Base-by-base conservation (phyloP, 2,888 invertebrate genomes). In the Mystacides longicornis region DNA sequence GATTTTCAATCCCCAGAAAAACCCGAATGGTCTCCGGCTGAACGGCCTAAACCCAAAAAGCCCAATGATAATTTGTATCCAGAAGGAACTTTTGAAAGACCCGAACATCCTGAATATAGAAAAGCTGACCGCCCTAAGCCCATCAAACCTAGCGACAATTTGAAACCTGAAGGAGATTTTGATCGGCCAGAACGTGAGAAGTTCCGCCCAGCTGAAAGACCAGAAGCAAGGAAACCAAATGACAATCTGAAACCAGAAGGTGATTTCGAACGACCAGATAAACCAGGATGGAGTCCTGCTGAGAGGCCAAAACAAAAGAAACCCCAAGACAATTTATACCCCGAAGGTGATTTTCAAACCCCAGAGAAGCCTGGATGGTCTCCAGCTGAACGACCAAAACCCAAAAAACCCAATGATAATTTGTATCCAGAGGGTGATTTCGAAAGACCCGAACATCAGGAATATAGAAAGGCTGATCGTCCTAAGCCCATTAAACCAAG, bases 371-470 rank as follows among this genome's bases (percentile, higher is more conserved):
- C 67, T 2, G 62, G 58, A 48, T 67, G 62, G 56, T 53, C 54
- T 45, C 67, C 68, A 14, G 68, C 65, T 4, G 71, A 71, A 62
- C 56, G 69, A 51, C 69, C 70, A 3, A 66, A 67, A 33, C 80
- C 73, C 0, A 67, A 71, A 5, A 67, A 67, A 42, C 80, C 73
- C 0, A 67, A 71, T 16, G 83, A 84, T 60, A 84, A 84, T 64
- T 63, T 83, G 0, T 67, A 67, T 43, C 76, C 78, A 0, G 81
- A 81, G 64, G 82, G 82, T 1, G 77, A 80, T 0, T 80, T 81
- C 61, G 65, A 67, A 54, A 62, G 62, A 45, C 65, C 65, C 2
- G 65, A 66, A 46, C 67, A 65, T 57, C 65, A 68, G 63, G 50
- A 64, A 31, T 71, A 64, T 49, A 60, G 60, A 49, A 72, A 73